Evolutionary conservation across 2,888 invertebrate species (phyloP).

Genomic region (Oithona nana): DNA sequence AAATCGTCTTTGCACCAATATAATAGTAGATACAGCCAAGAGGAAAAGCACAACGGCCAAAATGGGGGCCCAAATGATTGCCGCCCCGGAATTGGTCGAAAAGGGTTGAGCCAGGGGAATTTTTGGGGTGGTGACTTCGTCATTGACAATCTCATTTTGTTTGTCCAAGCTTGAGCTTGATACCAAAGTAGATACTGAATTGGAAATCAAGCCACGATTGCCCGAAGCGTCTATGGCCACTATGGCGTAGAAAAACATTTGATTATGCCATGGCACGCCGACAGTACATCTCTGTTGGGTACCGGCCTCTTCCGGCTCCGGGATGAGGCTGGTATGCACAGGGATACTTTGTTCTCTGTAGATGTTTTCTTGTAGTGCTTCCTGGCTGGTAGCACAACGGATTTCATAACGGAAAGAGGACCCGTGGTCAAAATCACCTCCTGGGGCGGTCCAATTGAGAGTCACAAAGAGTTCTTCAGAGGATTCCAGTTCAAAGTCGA

Average conservation of each 20-base stretch:
- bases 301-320: constrained; percentile 23
- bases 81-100: background rate
- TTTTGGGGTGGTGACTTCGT: background rate
- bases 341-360: constrained; percentile 23
- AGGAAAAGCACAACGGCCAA: background rate
- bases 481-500: constrained; percentile 18
- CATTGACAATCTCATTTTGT: background rate
- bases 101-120: background rate
- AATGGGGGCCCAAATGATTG: background rate
- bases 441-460: constrained; percentile 23
- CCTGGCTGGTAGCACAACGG: constrained; percentile 24
- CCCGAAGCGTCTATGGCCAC: constrained; percentile 23
- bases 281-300: constrained; percentile 23
- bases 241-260: constrained; percentile 25
- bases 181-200: constrained; percentile 24
- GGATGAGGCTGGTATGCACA: constrained; percentile 23
- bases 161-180: constrained; percentile 24
- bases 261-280: constrained; percentile 24
- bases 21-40: background rate
- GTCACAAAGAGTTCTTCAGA: constrained; percentile 18
- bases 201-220: constrained; percentile 24
- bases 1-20: background rate
- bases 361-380: constrained; percentile 23
- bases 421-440: constrained; percentile 21
- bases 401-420: constrained; percentile 22